Evolutionary conservation across 2,797 vertebrate genomes (phyloP).

Genomic region (Harpagifer antarcticus): DNA sequence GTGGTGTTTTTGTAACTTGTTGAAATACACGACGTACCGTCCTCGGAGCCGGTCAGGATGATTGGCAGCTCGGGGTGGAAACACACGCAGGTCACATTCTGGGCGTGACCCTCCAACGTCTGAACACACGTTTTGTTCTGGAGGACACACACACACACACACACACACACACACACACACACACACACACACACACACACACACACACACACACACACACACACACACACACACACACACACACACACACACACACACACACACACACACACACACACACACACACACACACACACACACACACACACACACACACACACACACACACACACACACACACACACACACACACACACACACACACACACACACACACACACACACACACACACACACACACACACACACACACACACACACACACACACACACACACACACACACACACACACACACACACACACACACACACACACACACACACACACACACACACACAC

Average conservation of each 20-base stretch:
- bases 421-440: slow-evolving; percentile 11
- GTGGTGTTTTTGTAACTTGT: fast-evolving
- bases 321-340: slow-evolving; percentile 11
- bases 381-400: slow-evolving; percentile 11
- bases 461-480: slow-evolving; percentile 11
- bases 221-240: slow-evolving; percentile 12
- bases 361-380: slow-evolving; percentile 11
- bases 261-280: slow-evolving; percentile 11
- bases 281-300: slow-evolving; percentile 11
- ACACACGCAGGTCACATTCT: slow-evolving; percentile 94
- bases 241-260: slow-evolving; percentile 11
- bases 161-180: not conserved
- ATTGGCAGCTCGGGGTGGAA: slow-evolving; percentile 95
- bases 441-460: slow-evolving; percentile 11
- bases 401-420: slow-evolving; percentile 11
- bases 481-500: slow-evolving; percentile 11
- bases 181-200: slow-evolving; percentile 1
- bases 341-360: slow-evolving; percentile 11
- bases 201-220: too few species aligned
- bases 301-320: slow-evolving; percentile 11
- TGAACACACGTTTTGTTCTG: slow-evolving; percentile 97
- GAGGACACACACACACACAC: slow-evolving; percentile 16
- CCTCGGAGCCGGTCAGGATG: slow-evolving; percentile 95
- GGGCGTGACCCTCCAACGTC: slow-evolving; percentile 94
- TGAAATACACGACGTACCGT: slow-evolving; percentile 82